Percentiles rank a stretch among this genome's conserved stretches.
phyloP scores from a whole-genome alignment of 92 coral and sea anemone genomes.

The Palythoa heliodiscus region DNA sequence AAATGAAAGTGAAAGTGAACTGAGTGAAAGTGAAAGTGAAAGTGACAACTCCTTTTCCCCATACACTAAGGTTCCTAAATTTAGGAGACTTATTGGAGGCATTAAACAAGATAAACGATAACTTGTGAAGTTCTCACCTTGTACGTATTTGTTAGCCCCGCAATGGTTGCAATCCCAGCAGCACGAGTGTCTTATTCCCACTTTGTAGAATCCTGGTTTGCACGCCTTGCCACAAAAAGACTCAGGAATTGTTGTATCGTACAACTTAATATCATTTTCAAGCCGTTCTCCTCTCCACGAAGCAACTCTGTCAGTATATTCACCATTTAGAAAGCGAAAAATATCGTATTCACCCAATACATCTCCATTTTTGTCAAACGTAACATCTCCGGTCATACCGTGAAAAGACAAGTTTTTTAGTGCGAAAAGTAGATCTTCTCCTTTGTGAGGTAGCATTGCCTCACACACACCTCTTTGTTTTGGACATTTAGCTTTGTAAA shows the following conservation, averaged over 20 bases:
- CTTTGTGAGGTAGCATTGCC: conserved; percentile 50
- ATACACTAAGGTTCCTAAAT: no score
- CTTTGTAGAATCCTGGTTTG: conserved; percentile 58
- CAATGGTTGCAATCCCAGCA: conserved; percentile 84
- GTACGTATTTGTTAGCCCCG: conserved; percentile 62
- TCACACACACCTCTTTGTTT: conserved; percentile 68
- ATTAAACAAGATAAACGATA: no score
- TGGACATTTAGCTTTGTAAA: conserved; percentile 76
- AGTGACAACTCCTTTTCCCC: no score
- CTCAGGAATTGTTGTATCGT: conserved; percentile 30
- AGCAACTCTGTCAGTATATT: conserved; percentile 54
- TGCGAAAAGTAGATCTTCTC: conserved; percentile 52
- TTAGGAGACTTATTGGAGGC: no score
- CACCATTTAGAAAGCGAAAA: conserved; percentile 65
- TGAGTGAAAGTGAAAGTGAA: no score
- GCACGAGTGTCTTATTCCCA: conserved; percentile 65
- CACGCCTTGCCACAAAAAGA: conserved; percentile 78
- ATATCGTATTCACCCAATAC: conserved; percentile 82
- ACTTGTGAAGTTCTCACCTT: conserved; percentile 48
- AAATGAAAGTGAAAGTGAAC: no score
- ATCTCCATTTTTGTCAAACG: conserved; percentile 80
- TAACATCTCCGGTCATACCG: conserved; percentile 70
- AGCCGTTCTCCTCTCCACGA: conserved; percentile 70
- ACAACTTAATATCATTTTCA: conserved; percentile 8
- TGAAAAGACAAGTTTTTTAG: conserved; percentile 65